Evolutionary conservation across 2,888 invertebrate species (phyloP), one percentile per base, ranked within the genome.

Genomic region (Nephrotoma flavescens): DNA sequence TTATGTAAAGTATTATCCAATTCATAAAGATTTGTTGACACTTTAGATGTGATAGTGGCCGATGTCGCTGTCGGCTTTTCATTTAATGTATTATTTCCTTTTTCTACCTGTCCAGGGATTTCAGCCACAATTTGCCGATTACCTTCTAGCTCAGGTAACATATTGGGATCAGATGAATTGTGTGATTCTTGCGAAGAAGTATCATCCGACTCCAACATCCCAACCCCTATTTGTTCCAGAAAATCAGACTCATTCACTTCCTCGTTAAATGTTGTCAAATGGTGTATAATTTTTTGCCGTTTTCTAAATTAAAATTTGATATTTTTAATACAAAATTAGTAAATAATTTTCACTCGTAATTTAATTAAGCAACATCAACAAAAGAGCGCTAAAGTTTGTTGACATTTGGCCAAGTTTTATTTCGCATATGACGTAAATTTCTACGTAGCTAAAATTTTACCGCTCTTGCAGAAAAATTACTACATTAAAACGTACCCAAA

Each of bases 181-280:
- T 71, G 31, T 85, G 44, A 85, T 44, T 85, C 57, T 0, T 91
- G 91, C 0, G 91, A 92, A 11, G 91, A 91, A 86, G 91, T 90
- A 87, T 92, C 92, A 88, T 93, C 93, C 11, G 93, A 92, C 86
- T 93, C 93, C 86, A 95, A 89, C 91, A 94, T 93, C 41, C 93
- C 92, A 31, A 95, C 93, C 84, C 94, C 95, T 92, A 93, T 93
- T 88, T 94, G 94, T 88, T 93, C 92, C 87, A 93, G 89, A 86
- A 93, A 92, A 88, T 93, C 93, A 31, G 92, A 90, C 87, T 92
- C 91, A 71, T 93, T 91, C 44, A 90, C 90, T 57, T 89, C 89
- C 12, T 86, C 86, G 31, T 42, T 85, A 7, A 85, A 42, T 15
- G 71, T 71, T 71, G 71, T 71, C 31, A 71, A 71, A 71, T 71